Base-by-base conservation (phyloP, 2,888 invertebrate genomes). In the Corbicula japonica region DNA sequence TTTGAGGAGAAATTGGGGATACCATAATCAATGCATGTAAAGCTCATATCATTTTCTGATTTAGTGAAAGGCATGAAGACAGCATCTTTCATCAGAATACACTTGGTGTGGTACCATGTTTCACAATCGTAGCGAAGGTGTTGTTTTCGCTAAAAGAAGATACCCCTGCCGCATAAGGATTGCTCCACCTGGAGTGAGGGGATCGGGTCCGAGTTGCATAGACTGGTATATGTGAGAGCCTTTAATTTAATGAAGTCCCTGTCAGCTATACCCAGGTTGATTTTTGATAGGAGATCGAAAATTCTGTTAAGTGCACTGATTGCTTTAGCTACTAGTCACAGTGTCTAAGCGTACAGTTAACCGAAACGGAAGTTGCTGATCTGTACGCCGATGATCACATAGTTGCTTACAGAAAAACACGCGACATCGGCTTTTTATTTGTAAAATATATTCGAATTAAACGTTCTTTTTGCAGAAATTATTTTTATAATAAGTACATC, bases 51-150 rank as follows among this genome's bases (percentile, higher is more conserved):
- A 23, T 63, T 63, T n/a, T 48, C 63, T n/a, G 63, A 12, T 48
- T 63, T 63, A 63, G 63, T 50, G 63, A 63, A 63, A 4, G 63
- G 63, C 12, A 63, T 23, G 50, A 48, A 63, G 8, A 63, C 50
- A 28, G 2, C 61, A 41, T 41, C 44, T 21, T 61, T 61, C 61
- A 44, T 41, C 26, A 41, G 41, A 8, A 61, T 41, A 26, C 44
- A 61, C 41, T 61, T 61, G 10, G 26, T 18, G 41, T 41, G 10
- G 10, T 41, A 41, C 41, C 41, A 41, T 41, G 41, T 41, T 41
- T 41, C 41, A 41, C 41, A 41, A 12, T 41, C 10, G 61, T 38
- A 61, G 41, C 61, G 61, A 35, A 61, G 61, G 61, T 41, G 61
- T 46, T 46, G 44, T 18, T 28, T 62, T 44, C 30, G n/a, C n/a